phyloP scores from a whole-genome alignment of 2,888 invertebrate species.

The Eremobia ochroleuca region DNA sequence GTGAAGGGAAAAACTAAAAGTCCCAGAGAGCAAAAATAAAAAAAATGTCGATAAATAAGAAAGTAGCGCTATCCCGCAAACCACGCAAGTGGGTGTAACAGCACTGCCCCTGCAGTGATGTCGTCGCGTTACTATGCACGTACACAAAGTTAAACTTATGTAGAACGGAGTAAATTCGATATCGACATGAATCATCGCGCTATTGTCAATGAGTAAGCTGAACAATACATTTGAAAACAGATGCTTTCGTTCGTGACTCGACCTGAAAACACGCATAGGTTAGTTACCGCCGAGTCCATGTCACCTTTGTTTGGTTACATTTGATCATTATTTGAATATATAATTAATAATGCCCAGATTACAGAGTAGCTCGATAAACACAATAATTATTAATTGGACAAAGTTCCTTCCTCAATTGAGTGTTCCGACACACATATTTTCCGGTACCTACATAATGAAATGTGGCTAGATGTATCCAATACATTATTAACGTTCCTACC shows the following conservation, averaged over 20 bases:
- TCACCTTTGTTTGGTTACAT: background rate
- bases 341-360: background rate
- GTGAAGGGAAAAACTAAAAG: background rate
- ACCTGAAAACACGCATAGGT: conserved; percentile 4
- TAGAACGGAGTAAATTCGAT: conserved; percentile 14
- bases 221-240: conserved; percentile 36
- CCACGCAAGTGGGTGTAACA: background rate
- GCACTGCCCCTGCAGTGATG: background rate
- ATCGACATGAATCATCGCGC: conserved; percentile 32
- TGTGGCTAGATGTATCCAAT: background rate
- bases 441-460: background rate
- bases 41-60: background rate
- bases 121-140: background rate
- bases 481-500: background rate
- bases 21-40: no score
- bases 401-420: background rate
- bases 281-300: background rate
- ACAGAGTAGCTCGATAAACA: background rate
- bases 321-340: background rate
- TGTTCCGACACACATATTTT: background rate
- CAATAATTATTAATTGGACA: background rate
- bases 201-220: conserved; percentile 29
- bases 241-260: conserved; percentile 5
- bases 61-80: background rate
- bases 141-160: conserved; percentile 9